Conservation (phyloP, 1,140 invertebrate genomes). For the Rhyzopertha dominica region DNA sequence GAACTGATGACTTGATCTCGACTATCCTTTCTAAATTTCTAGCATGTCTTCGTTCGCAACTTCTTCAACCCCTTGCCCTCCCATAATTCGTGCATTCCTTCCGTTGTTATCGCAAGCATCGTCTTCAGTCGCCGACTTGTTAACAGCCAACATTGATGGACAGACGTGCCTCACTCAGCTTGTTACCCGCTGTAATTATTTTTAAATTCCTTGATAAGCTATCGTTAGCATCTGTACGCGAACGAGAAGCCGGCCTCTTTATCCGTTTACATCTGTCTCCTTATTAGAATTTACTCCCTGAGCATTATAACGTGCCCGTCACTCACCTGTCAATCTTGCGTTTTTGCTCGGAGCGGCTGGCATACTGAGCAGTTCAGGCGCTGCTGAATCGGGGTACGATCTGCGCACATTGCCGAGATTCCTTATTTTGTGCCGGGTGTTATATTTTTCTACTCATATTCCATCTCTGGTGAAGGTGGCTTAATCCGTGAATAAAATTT, state of each 20-base stretch:
- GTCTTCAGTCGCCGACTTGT: slow-evolving; percentile 24
- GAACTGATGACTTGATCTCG: too few species aligned
- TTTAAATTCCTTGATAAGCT: slow-evolving; percentile 34
- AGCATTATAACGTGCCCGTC: slow-evolving; percentile 2
- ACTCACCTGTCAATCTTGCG: slow-evolving; percentile 11
- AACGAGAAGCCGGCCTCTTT: slow-evolving; percentile 19
- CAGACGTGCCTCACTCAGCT: slow-evolving; percentile 25
- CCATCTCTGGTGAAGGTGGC: too few species aligned
- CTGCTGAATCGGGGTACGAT: too few species aligned
- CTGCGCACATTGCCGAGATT: too few species aligned
- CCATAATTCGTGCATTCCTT: slow-evolving; percentile 10
- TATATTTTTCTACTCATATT: too few species aligned
- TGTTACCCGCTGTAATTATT: slow-evolving; percentile 30
- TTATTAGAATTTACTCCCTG: slow-evolving; percentile 29
- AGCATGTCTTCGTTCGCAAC: too few species aligned
- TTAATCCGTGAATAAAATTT: too few species aligned
- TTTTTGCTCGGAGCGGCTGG: slow-evolving; percentile 5
- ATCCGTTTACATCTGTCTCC: slow-evolving; percentile 15
- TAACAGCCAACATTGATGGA: slow-evolving; percentile 28
- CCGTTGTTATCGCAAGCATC: slow-evolving; percentile 6
- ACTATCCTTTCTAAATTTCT: too few species aligned
- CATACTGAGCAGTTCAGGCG: too few species aligned
- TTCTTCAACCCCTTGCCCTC: too few species aligned
- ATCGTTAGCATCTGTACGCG: slow-evolving; percentile 28
- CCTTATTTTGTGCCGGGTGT: too few species aligned